Conservation (phyloP, 2,113 vertebrate genomes). For the Phrynocephalus versicolor region DNA sequence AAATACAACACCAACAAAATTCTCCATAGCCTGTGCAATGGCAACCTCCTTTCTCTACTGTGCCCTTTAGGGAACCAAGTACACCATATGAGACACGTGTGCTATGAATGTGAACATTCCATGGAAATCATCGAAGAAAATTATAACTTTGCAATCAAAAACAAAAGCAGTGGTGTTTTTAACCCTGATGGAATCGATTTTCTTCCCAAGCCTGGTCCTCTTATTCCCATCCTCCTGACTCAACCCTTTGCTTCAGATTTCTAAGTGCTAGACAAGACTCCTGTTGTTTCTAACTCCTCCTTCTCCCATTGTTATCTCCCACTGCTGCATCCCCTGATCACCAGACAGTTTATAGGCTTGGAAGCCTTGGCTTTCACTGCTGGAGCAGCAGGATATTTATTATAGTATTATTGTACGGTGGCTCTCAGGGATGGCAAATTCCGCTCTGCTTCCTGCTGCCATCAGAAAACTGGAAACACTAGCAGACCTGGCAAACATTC, state of each 20-base stretch:
- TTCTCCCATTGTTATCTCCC: conserved; percentile 17
- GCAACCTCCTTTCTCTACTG: background rate
- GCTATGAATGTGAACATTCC: conserved; percentile 35
- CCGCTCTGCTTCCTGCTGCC: conserved; percentile 53
- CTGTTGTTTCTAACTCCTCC: conserved; percentile 46
- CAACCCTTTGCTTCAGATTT: conserved; percentile 49
- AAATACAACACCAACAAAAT: background rate
- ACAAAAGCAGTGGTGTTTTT: background rate
- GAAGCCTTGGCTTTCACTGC: conserved; percentile 60
- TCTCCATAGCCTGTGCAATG: background rate
- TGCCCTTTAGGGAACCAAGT: conserved; percentile 3
- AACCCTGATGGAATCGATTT: conserved; percentile 32
- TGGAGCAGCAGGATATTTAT: conserved; percentile 65
- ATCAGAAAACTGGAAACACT: conserved; percentile 57
- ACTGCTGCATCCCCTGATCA: conserved; percentile 43
- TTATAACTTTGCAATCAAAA: background rate
- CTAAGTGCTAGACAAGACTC: conserved; percentile 56
- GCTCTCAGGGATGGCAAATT: conserved; percentile 58
- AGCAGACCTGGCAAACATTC: conserved; percentile 58
- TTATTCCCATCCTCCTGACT: conserved; percentile 38
- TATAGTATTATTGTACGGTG: conserved; percentile 55
- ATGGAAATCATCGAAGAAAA: conserved; percentile 41
- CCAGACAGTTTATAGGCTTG: conserved; percentile 50
- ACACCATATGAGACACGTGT: conserved; percentile 6
- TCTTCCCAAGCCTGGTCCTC: conserved; percentile 46